Conservation (phyloP, 2,113 vertebrate genomes). For the Bos taurus region DNA sequence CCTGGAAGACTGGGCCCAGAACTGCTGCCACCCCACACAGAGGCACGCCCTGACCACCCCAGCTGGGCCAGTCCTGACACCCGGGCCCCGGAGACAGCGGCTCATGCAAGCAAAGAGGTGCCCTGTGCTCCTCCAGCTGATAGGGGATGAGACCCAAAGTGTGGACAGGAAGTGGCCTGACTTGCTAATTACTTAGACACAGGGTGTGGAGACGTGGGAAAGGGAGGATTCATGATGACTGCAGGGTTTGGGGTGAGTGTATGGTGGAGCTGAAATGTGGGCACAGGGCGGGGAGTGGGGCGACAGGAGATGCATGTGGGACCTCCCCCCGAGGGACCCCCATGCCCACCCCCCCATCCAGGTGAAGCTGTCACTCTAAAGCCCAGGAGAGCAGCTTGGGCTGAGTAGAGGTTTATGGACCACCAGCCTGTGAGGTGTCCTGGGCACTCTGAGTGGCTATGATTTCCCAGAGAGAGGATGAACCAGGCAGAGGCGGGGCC, state of each 20-base stretch:
- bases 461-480: background rate
- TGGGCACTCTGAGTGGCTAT: background rate
- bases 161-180: background rate
- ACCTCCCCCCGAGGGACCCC: background rate
- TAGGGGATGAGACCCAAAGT: background rate
- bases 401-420: accelerated
- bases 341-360: background rate
- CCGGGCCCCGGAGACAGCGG: accelerated
- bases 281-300: background rate
- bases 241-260: background rate
- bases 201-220: accelerated
- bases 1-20: accelerated
- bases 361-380: background rate
- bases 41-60: background rate
- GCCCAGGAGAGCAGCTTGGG: background rate
- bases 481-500: background rate
- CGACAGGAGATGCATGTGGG: background rate
- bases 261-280: background rate
- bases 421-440: background rate
- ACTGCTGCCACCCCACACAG: background rate
- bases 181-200: background rate
- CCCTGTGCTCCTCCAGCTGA: background rate
- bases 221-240: background rate
- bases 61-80: background rate
- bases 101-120: background rate